Base-by-base conservation (phyloP, 2,888 invertebrate species). In the Luffia ferchaultella region DNA sequence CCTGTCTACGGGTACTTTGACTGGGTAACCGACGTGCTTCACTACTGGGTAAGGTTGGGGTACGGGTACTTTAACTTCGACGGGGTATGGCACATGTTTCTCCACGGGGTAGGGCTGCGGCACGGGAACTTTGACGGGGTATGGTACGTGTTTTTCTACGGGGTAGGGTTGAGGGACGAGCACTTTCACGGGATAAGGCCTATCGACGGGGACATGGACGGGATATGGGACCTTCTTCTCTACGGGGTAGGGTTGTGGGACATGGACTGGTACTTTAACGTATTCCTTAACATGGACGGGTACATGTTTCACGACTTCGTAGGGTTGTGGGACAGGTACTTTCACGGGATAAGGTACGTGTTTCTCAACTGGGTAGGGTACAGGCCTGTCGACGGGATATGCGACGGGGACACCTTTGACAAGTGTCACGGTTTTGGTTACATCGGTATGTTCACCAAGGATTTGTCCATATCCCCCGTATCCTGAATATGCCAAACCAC, bases 61-160 rank as follows among this genome's bases (percentile, higher is more conserved):
- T 2, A 91, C 90, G 68, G 87, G 89, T 41, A 92, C 91, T 71
- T 91, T 91, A 42, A 89, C 88, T 68, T 88, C 88, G 5, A 91
- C 91, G 57, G 90, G 90, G 65, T 88, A 87, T 63, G 90, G 90
- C 62, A 90, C 88, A 68, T 82, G 89, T 79, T 90, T 91, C 70
- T 90, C 90, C 59, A 91, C 91, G 63, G 92, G 92, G 80, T 92
- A 92, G 60, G 91, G 91, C 60, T 88, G 87, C 59, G 92, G 91
- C 52, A 91, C 90, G 54, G 85, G 89, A 46, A 91, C 90, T 80
- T 91, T 90, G 16, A 93, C 90, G 60, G 91, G 92, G 68, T 88
- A 87, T 40, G 88, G 93, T 15, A 92, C 73, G 67, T 88, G 88
- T 71, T 91, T 92, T 73, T 91, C 91, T 16, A 93, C 92, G 56